Base-by-base conservation (phyloP, 2,113 vertebrate species). In the Puffinus mauretanicus region DNA sequence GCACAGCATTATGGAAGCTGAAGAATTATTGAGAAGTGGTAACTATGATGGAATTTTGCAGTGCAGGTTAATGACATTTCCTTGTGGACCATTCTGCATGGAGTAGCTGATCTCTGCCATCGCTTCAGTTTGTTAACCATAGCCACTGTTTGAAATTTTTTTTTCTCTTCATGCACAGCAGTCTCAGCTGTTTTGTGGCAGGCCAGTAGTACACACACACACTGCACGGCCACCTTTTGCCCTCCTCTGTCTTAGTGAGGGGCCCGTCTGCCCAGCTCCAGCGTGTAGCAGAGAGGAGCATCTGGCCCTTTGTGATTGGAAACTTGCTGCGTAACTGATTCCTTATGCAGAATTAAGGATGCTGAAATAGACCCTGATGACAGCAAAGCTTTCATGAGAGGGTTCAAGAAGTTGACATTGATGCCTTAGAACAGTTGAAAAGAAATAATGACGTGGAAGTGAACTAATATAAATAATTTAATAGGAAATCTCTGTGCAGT, bases 381-480 rank as follows among this genome's bases (percentile, higher is more conserved):
- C 96, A 95, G 73, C 88, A 91, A 94, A 95, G 83, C 90, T 97
- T 96, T 86, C 80, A 78, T 97, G 82, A 96, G 94, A 82, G 94
- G 55, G 81, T 93, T 93, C 67, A 91, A 92, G 91, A 95, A 94
- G 86, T 96, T 97, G 87, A 93, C 96, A 94, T 5, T 93, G 94
- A 96, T 96, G 81, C 77, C 71, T 96, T 96, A 61, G 94, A 95
- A 83, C 76, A 81, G 78, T 90, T 96, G 72, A 88, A 95, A 97
- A 88, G 83, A 97, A 95, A 93, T 96, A 92, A 87, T 91, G 64
- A 94, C 36, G 42, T 91, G 67, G 95, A 89, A 97, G 86, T 82
- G 93, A 98, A 96, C 95, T 95, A 84, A 95, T 97, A 92, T 94
- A 96, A 96, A 96, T 98, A 97, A 97, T 96, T 97, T 96, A 96